Evolutionary conservation across 2,888 invertebrate genomes (phyloP), one percentile per base, ranked within the genome.

Genomic region (Drosophila sordidula): DNA sequence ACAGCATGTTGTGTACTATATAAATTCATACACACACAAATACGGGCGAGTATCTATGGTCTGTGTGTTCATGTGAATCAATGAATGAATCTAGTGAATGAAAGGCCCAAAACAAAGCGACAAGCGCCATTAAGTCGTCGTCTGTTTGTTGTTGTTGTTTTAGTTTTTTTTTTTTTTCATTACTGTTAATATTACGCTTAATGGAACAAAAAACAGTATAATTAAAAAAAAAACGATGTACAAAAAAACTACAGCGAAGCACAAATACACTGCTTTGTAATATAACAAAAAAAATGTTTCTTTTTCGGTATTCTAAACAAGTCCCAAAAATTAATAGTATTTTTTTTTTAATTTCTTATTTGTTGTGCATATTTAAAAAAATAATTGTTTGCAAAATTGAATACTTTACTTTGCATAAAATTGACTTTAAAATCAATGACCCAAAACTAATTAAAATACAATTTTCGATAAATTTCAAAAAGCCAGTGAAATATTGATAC

Each of bases 41-140:
- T 59, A 32, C 38, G n/a, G 2, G 6, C 38, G 22, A 18, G 38
- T 46, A 26, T 55, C 32, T 47, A 6, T 42, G 34, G 11, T 11
- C 34, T 64, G 61, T 51, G 61, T 74, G 59, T 45, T 50, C 54
- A 45, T 63, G 73, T 72, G 67, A 75, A 87, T 82, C 81, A 70
- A 87, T 83, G 87, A 87, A 80, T 86, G 83, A 75, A 71, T 75
- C 58, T 57, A 41, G 56, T 77, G 77, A 77, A 77, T 77, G 77
- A 78, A 79, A 69, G 58, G 52, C 62, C 66, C 58, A 59, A 73
- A 69, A 75, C 83, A 82, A 82, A 69, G 78, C 70, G 70, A 70
- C 72, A 76, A 75, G 74, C 80, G 67, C 66, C 83, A 82, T 80
- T 77, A 71, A 71, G 74, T 66, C 51, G 51, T 55, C 63, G 68